These are phyloP conservation scores for Chaetorhynchus papuensis DNA, from an alignment of 2,113 vertebrate genomes.

Conservation along the genomic window DNA sequence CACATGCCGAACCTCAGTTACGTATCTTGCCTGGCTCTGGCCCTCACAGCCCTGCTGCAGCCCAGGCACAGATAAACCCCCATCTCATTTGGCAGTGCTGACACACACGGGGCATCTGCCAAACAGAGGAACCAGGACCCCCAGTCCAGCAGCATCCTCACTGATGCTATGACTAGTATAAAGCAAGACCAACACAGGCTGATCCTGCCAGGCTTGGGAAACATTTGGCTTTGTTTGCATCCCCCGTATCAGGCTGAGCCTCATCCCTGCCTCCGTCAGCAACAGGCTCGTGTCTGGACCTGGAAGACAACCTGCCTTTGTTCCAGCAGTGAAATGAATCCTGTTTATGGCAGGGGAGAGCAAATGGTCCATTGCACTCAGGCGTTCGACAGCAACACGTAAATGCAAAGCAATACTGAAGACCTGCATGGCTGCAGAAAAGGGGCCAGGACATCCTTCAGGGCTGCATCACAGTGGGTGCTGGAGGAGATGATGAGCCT, in stretches of 20 bases:
- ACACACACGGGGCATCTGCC: neutral
- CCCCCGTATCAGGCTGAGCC: neutral
- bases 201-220: neutral
- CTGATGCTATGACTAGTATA: neutral
- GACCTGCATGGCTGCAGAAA: neutral
- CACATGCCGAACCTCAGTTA: neutral
- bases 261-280: neutral
- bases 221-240: neutral
- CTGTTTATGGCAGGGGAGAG: neutral
- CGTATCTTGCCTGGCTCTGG: neutral
- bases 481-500: neutral
- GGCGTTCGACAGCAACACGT: neutral
- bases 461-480: neutral
- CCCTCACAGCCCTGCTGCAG: neutral
- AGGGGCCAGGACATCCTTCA: neutral
- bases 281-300: neutral
- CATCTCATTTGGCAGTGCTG: neutral
- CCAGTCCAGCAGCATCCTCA: neutral
- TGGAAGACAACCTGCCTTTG: conserved; percentile 7
- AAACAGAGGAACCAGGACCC: neutral
- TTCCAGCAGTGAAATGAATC: neutral
- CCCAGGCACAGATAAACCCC: neutral
- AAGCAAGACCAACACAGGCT: neutral
- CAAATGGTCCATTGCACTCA: neutral
- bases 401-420: neutral